Conservation (phyloP, 2,888 invertebrate species). For the Halocaridina rubra region DNA sequence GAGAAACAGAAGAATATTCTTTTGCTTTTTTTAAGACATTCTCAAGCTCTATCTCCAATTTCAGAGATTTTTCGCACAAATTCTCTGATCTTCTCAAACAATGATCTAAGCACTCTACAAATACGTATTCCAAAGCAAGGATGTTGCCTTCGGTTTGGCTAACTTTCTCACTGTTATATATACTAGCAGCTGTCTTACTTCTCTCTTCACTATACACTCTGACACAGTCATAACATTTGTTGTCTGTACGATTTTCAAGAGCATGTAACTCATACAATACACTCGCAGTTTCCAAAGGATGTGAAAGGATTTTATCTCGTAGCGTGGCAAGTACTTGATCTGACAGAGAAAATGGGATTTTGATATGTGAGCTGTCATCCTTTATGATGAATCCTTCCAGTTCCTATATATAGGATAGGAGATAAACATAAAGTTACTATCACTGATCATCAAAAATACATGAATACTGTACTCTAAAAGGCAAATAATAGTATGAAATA, state of each 20-base stretch:
- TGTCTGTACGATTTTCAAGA: not conserved
- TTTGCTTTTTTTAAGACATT: too few relatives aligned
- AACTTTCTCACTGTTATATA: not conserved
- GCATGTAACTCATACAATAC: not conserved
- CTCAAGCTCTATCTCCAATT: slow-evolving; percentile 20
- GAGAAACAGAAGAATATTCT: too few relatives aligned
- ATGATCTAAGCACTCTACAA: slow-evolving; percentile 39
- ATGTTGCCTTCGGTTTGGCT: not conserved
- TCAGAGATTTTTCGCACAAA: slow-evolving; percentile 25
- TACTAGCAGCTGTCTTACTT: not conserved
- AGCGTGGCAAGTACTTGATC: slow-evolving; percentile 7
- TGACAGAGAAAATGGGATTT: not conserved
- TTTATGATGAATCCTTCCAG: not conserved
- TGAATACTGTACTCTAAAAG: not conserved
- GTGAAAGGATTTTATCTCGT: slow-evolving; percentile 30
- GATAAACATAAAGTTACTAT: not conserved
- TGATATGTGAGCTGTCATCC: not conserved
- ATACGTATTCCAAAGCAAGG: not conserved
- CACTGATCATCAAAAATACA: not conserved
- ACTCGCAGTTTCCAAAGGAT: slow-evolving; percentile 23
- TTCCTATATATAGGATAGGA: slow-evolving; percentile 12
- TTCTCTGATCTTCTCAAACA: slow-evolving; percentile 33
- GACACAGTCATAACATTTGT: not conserved
- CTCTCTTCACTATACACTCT: not conserved
- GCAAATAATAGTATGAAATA: too few relatives aligned